A percentile compares a stretch with the other conserved stretches of the same genome.
Conservation (phyloP, 2,888 invertebrate genomes). For the Cryptosula pallasiana region DNA sequence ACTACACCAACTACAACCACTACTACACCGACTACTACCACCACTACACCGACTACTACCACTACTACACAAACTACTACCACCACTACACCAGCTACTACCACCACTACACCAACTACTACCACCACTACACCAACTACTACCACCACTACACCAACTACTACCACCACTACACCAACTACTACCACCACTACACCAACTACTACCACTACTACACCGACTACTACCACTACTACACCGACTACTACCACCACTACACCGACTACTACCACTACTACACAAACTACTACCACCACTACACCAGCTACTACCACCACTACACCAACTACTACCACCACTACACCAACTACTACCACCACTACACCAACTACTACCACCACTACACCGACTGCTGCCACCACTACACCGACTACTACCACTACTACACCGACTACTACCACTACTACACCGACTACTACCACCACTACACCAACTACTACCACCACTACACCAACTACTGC, state of each 20-base stretch:
- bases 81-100: neutral
- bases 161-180: neutral
- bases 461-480: neutral
- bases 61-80: neutral
- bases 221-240: neutral
- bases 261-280: neutral
- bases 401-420: neutral
- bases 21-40: no score
- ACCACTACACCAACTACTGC: slow-evolving; percentile 2
- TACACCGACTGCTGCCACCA: neutral
- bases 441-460: neutral
- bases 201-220: neutral
- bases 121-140: neutral
- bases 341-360: neutral
- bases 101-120: no score
- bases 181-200: neutral
- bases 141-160: neutral
- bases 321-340: neutral
- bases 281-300: neutral
- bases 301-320: no score
- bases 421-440: no score
- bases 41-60: no score
- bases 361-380: no score
- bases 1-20: neutral
- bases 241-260: neutral